Evolutionary conservation across 2,888 invertebrate species (phyloP), one percentile per base, ranked within the genome.

Genomic region (Blomia tropicalis): DNA sequence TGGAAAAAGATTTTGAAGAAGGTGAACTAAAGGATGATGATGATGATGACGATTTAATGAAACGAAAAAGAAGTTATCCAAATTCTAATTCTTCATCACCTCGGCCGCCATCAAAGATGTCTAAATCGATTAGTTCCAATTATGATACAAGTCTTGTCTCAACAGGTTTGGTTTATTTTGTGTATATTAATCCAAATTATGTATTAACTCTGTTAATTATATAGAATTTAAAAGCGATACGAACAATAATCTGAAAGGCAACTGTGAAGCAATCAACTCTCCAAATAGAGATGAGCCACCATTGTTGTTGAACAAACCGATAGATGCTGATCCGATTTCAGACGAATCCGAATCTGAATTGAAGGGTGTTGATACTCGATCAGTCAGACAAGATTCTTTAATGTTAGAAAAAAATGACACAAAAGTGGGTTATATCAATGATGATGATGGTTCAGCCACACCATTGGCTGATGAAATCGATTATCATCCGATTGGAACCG

Each of bases 1-100:
- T 19, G 22, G 47, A 47, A 19, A 22, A 47, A 19, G 47, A 47
- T 19, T n/a, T 19, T 47, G 60, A 60, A 51, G 60, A 60, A 31
- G 60, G 60, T 7, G 60, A 60, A 32, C 27, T 60, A 1, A 47
- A 60, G 23, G 60, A 60, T 30, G 60, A 60, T 32, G 47, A 60
- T 29, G 30, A 3, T 17, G 44, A 60, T 31, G 22, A 41, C n/a
- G n/a, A n/a, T n/a, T n/a, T n/a, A n/a, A 36, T 11, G 36, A 11
- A 7, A 11, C 36, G 36, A 36, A 36, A 36, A 36, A 36, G 17
- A 17, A 17, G 7, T 17, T 36, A 11, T 17, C 7, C 7, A 7
- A 17, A 17, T 7, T 36, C 36, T 36, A 36, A 36, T 36, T 11
- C 7, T 36, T 36, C 36, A 36, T 36, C 36, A 11, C 36, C 36